Base-by-base conservation (phyloP, 2,888 invertebrate species). In the Drosophila fungiperda region DNA sequence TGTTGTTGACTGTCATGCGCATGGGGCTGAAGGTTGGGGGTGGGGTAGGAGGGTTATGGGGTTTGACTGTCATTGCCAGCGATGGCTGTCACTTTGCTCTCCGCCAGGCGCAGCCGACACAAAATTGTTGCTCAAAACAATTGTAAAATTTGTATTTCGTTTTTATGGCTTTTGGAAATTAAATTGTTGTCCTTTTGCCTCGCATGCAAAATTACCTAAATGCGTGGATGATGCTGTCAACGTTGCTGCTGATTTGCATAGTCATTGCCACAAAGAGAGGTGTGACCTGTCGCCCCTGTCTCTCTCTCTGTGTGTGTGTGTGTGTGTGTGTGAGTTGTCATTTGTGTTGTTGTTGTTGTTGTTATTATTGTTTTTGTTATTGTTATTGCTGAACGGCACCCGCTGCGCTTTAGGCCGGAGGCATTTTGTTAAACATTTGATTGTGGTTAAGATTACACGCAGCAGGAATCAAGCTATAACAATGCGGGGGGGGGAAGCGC, bases 141-240 rank as follows among this genome's bases (percentile, higher is more conserved):
- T 85, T 89, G 82, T 77, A 77, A 73, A 74, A 58, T 65, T 87
- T 85, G 84, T 89, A 85, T 85, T 84, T 85, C 78, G 80, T 73
- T 85, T 89, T 85, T 85, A 85, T 85, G 89, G 88, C 88, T 87
- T 87, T 82, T 82, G 88, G 73, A 82, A 85, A 85, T 85, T 85
- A 85, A 85, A 85, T 89, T 84, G 87, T 82, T 89, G 82, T 87
- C 76, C 58, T 68, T 76, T 66, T 63, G 66, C 55, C 57, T 49
- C 77, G 82, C 70, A 87, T 84, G 85, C 82, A 82, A 85, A 85
- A 85, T 89, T 84, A 89, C 87, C 71, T 64, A 76, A 77, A 77
- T 80, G 75, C 71, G 54, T 52, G 59, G 64, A 63, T 63, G 80
- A 53, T 65, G 76, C 54, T 45, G 60, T 15, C 26, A 35, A 54